Evolutionary conservation across 2,113 vertebrate genomes (phyloP).

Genomic region (Parotia lawesii): DNA sequence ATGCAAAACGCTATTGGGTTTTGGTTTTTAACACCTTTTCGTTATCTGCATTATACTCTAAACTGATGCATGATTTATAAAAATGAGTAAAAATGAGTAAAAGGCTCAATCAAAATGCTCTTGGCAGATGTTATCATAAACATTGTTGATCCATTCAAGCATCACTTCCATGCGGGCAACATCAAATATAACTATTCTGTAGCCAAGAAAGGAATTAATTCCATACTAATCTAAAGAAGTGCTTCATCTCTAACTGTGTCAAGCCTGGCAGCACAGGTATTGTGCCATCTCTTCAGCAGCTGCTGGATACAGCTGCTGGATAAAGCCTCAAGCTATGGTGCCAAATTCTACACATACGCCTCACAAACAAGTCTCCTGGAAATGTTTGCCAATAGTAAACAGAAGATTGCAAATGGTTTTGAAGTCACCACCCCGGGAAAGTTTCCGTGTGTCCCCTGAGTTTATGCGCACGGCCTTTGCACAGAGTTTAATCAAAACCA

Average conservation of each 20-base stretch:
- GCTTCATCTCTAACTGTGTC: not conserved
- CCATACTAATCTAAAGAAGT: not conserved
- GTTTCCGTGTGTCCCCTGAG: not conserved
- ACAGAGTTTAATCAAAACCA: not conserved
- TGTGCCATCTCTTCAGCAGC: not conserved
- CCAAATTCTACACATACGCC: slow-evolving; percentile 4
- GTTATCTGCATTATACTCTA: not conserved
- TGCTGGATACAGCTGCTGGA: not conserved
- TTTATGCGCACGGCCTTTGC: not conserved
- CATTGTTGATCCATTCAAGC: not conserved
- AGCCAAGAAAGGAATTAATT: slow-evolving; percentile 16
- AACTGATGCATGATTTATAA: not conserved
- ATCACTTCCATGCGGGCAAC: not conserved
- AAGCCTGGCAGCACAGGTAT: slow-evolving; percentile 5
- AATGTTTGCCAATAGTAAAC: not conserved
- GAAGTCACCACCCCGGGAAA: not conserved
- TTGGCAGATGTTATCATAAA: not conserved
- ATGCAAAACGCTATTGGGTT: not conserved
- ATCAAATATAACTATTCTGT: not conserved
- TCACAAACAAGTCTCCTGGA: not conserved
- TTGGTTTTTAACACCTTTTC: not conserved
- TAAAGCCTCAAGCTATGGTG: not conserved
- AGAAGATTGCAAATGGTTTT: not conserved
- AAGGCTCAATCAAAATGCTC: not conserved
- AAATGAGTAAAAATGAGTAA: not conserved